phyloP scores from a whole-genome alignment of 2,888 invertebrate genomes.

The Panopea generosa region DNA sequence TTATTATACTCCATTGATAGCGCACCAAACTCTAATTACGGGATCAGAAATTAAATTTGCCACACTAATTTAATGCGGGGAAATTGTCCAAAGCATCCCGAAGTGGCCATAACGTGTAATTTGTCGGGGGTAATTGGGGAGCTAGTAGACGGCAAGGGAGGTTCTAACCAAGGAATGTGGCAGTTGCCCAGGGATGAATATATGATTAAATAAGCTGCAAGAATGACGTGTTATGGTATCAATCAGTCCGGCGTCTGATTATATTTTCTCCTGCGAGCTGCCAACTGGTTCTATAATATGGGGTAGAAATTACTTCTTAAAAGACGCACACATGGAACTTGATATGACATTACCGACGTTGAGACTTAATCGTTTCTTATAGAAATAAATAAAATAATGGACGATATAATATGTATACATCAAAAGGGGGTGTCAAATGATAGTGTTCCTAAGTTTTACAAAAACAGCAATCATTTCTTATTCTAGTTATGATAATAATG shows the following conservation, averaged over 20 bases:
- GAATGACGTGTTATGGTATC: conserved; percentile 64
- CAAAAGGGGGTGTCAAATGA: too few relatives aligned
- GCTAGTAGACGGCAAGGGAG: conserved; percentile 40
- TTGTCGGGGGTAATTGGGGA: conserved; percentile 56
- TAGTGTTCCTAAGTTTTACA: too few relatives aligned
- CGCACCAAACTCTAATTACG: conserved; percentile 65
- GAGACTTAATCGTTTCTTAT: too few relatives aligned
- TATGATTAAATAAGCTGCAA: conserved; percentile 62
- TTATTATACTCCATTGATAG: conserved; percentile 66
- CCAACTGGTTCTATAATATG: conserved; percentile 3
- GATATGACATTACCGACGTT: too few relatives aligned
- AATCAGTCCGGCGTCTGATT: conserved; percentile 55
- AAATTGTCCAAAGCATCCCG: conserved; percentile 65
- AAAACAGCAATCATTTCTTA: too few relatives aligned
- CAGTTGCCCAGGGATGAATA: conserved; percentile 51
- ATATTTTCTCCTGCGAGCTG: conserved; percentile 40
- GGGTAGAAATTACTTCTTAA: conserved; percentile 26
- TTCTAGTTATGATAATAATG: too few relatives aligned
- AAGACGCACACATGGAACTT: conserved; percentile 15
- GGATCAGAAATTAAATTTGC: conserved; percentile 64
- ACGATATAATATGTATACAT: too few relatives aligned
- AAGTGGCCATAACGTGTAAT: conserved; percentile 66
- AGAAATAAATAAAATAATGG: too few relatives aligned
- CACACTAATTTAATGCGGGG: conserved; percentile 63
- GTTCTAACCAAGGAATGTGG: conserved; percentile 39